Base-by-base conservation (phyloP, 1,140 invertebrate species). In the Halictus rubicundus region DNA sequence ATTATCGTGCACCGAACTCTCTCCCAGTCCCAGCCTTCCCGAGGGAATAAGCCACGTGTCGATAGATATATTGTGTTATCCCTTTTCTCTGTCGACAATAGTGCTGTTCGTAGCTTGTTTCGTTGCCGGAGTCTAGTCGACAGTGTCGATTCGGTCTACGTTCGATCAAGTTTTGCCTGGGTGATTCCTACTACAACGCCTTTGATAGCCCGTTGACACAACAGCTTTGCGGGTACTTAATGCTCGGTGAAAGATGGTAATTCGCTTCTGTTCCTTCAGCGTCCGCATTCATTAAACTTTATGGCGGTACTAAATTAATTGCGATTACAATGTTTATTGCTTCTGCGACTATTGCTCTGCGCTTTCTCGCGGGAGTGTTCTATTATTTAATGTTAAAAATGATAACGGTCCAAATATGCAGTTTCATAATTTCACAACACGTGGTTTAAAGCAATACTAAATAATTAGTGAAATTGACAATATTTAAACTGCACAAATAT, bases 1-100 rank as follows among this genome's bases (percentile, higher is more conserved):
- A 89, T 89, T 88, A 89, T 88, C 83, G 63, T 81, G 81, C 72
- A 81, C 77, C 68, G 81, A 89, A 77, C 80, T 85, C 78, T 74
- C 46, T 70, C 73, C 76, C 73, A 9, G 19, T 70, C 73, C 76
- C 73, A 9, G 19, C 21, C 32, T 54, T 54, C 46, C 61, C 64
- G 9, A 8, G 71, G 69, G 65, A 82, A 64, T 70, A 82, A 81
- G 42, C 68, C 68, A 68, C 63, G 73, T 23, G 61, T 49, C 76
- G 74, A 84, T 77, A 84, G 37, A 77, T 80, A 80, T 81, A 87
- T 64, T 52, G 42, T 54, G 81, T 83, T 73, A 78, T 75, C 77
- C 71, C 76, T 82, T 88, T 87, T 88, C 79, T 70, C 78, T 80
- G 74, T 57, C 78, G 72, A 78, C 82, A 70, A 82, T 73, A 37